Percentiles rank a stretch among this genome's conserved stretches.
Evolutionary conservation across 2,888 invertebrate genomes (phyloP).

Genomic region (Limnephilus rhombicus): DNA sequence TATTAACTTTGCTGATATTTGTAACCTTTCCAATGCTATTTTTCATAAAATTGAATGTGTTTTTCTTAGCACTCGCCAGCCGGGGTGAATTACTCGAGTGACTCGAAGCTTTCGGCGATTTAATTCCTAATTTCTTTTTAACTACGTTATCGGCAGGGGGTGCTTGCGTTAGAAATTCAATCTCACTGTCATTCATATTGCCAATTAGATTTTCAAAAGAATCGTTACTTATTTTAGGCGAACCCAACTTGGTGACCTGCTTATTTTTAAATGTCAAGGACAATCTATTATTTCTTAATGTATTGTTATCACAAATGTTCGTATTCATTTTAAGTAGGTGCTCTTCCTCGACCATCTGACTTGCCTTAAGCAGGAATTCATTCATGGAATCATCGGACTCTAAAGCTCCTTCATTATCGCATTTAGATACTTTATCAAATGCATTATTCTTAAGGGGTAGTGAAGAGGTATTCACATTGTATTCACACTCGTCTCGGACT

Average conservation of each 20-base stretch:
- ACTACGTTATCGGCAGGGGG: conserved; percentile 61
- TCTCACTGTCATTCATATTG: conserved; percentile 75
- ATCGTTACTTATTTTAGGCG: conserved; percentile 72
- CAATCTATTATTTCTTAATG: conserved; percentile 14
- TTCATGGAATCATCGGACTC: conserved; percentile 78
- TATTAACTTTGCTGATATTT: neutral
- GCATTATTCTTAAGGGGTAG: conserved; percentile 44
- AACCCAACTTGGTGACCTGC: conserved; percentile 67
- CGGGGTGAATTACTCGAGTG: neutral
- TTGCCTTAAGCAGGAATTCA: conserved; percentile 75
- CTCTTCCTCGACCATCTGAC: conserved; percentile 75
- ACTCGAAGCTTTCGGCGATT: neutral
- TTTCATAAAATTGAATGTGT: neutral
- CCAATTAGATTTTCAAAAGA: conserved; percentile 75
- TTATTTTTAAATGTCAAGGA: conserved; percentile 59
- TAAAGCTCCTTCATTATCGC: conserved; percentile 50
- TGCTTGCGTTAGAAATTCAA: conserved; percentile 74
- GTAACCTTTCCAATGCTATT: neutral
- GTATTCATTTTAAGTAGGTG: conserved; percentile 67
- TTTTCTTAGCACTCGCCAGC: neutral
- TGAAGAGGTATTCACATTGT: neutral
- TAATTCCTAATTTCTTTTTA: conserved; percentile 68
- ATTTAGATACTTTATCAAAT: conserved; percentile 54
- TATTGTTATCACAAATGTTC: neutral
- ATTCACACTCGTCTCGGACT: neutral